Base-by-base conservation (phyloP, 2,888 invertebrate species). In the Timema cristinae region DNA sequence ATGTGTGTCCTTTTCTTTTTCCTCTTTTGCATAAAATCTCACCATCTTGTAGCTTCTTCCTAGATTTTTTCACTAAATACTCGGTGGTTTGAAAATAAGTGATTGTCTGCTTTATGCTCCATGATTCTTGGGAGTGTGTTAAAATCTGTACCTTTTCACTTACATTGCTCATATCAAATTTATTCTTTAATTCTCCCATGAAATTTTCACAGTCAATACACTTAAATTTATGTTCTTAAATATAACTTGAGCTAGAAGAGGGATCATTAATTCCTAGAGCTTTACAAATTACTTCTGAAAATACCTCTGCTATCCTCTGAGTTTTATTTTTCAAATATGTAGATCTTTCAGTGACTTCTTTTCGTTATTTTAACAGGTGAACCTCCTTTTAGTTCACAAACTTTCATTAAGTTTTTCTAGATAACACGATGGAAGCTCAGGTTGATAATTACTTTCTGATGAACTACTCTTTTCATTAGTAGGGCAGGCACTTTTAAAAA, bases 291-390 rank as follows among this genome's bases (percentile, higher is more conserved):
- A 63, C 13, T 63, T 63, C 32, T 63, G 63, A 47, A 15, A 32
- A 63, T 47, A 0, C 32, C 16, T 8, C 63, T 63, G 63, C 32
- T 63, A 63, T 47, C 32, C 47, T 10, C 63, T 7, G 1, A 63
- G 47, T 13, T 13, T 63, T 63, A 63, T 48, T 63, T 63, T n/a
- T 63, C n/a, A 63, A 32, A 48, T 63, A 63, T 6, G 32, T 48
- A 63, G 47, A 10, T 63, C 63, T 63, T 63, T 63, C 63, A 9
- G 8, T 59, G 59, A n/a, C 32, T 59, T 32, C 59, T 59, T 59
- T 11, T 59, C 2, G 6, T 59, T 16, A 59, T 32, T 59, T 59
- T 59, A 59, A 48, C 32, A 15, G 32, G 32, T 32, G 32, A 4
- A 32, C 32, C 32, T 32, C 63, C 63, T 47, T 2, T 63, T 16